Conservation (phyloP, 2,113 vertebrate genomes). For the Hemiprocne comata region DNA sequence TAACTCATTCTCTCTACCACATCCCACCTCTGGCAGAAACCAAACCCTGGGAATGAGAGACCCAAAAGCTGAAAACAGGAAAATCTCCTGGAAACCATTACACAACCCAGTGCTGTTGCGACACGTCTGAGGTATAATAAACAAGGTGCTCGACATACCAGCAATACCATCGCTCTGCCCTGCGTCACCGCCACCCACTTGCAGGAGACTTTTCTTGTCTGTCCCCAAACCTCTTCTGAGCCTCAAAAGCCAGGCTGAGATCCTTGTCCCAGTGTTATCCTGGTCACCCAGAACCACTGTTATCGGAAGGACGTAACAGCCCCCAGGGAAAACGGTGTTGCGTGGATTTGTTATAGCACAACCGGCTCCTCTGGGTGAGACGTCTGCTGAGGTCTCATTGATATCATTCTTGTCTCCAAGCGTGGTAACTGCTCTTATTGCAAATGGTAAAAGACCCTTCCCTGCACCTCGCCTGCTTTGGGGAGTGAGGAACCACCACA, state of each 20-base stretch:
- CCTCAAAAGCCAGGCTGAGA: background rate
- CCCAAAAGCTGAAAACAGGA: conserved; percentile 5
- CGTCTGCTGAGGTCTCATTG: background rate
- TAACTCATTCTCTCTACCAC: background rate
- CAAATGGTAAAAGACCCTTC: background rate
- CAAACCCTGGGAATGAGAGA: conserved; percentile 1
- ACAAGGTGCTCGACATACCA: conserved; percentile 53
- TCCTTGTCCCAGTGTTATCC: background rate
- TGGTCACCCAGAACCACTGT: background rate
- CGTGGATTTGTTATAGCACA: background rate
- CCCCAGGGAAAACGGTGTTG: background rate
- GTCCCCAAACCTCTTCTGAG: background rate
- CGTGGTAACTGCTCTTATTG: accelerated
- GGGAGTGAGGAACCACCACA: accelerated
- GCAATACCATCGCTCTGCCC: conserved; percentile 30
- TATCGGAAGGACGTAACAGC: background rate
- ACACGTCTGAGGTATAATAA: background rate
- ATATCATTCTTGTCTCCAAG: background rate
- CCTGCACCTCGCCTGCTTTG: accelerated
- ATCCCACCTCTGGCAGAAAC: conserved; percentile 13
- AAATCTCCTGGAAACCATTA: conserved; percentile 47
- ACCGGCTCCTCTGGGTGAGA: background rate
- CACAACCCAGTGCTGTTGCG: conserved; percentile 35
- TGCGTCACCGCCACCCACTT: conserved; percentile 38
- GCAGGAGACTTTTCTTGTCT: background rate